phyloP scores from a whole-genome alignment of 2,888 invertebrate species.

The Lepidochrysops patricia region DNA sequence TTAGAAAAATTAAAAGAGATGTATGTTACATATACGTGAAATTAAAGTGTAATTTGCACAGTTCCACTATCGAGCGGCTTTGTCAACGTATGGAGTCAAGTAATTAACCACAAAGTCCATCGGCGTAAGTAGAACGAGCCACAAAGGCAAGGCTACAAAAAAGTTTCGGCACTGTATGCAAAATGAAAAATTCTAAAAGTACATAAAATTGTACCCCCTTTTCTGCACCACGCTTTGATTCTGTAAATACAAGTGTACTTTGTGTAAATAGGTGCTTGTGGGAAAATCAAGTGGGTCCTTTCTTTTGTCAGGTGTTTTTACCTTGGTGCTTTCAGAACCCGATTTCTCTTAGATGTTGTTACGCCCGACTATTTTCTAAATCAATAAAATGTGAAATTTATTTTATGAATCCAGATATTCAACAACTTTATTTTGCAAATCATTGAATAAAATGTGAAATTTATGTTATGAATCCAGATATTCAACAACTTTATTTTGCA shows the following conservation, averaged over 20 bases:
- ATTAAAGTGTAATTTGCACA: slow-evolving; percentile 9
- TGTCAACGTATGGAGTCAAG: slow-evolving; percentile 11
- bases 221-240: neutral
- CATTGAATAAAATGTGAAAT: neutral
- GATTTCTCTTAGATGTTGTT: neutral
- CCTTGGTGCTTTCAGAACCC: neutral
- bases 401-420: neutral
- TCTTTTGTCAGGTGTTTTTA: neutral
- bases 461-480: neutral
- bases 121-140: slow-evolving; percentile 10
- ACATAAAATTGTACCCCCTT: slow-evolving; percentile 4
- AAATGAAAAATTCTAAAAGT: neutral
- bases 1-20: no score
- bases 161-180: neutral
- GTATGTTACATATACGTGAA: neutral
- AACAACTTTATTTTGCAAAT: neutral
- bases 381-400: neutral
- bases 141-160: neutral
- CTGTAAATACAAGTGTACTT: neutral
- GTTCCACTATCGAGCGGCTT: slow-evolving; percentile 10
- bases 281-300: neutral
- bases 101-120: slow-evolving; percentile 10
- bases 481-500: neutral
- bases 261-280: neutral
- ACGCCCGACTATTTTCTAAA: neutral